Percentiles rank a stretch among this genome's conserved stretches.
These are phyloP conservation scores for Serinus canaria DNA, from an alignment of 2,113 vertebrate species.

Conservation along the genomic window DNA sequence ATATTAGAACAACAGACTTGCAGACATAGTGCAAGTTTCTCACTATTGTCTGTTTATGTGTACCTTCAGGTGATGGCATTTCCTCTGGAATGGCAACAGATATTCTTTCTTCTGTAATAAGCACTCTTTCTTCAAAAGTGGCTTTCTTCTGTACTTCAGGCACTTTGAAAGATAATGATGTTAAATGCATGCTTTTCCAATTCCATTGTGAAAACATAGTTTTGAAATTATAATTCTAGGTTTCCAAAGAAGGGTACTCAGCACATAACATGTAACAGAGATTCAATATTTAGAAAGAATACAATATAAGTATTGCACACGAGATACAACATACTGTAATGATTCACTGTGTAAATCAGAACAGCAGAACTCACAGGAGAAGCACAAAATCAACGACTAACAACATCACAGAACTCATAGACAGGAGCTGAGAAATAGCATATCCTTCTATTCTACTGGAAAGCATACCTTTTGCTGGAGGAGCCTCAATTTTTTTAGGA, in stretches of 20 bases:
- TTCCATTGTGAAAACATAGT: background rate
- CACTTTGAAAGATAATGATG: slow-evolving; percentile 67
- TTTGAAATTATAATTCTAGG: background rate
- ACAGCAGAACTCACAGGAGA: background rate
- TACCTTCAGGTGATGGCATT: slow-evolving; percentile 72
- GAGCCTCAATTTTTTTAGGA: slow-evolving; percentile 72
- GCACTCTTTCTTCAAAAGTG: slow-evolving; percentile 71
- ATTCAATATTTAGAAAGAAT: background rate
- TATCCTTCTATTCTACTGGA: background rate
- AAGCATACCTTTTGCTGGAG: slow-evolving; percentile 75
- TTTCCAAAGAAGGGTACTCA: background rate
- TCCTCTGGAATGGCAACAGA: slow-evolving; percentile 71
- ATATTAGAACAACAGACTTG: background rate
- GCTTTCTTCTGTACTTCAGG: slow-evolving; percentile 74
- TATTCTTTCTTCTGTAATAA: slow-evolving; percentile 72
- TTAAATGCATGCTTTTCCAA: slow-evolving; percentile 19
- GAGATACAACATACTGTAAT: background rate
- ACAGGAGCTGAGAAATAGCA: background rate
- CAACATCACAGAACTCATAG: background rate
- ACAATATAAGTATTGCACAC: background rate
- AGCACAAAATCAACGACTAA: background rate
- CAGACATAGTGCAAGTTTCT: background rate
- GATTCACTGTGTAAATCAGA: background rate
- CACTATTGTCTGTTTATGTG: background rate
- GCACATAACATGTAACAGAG: background rate